Evolutionary conservation across 2,113 vertebrate genomes (phyloP), one percentile per base, ranked within the genome.

Genomic region (Eudorcas thomsonii): DNA sequence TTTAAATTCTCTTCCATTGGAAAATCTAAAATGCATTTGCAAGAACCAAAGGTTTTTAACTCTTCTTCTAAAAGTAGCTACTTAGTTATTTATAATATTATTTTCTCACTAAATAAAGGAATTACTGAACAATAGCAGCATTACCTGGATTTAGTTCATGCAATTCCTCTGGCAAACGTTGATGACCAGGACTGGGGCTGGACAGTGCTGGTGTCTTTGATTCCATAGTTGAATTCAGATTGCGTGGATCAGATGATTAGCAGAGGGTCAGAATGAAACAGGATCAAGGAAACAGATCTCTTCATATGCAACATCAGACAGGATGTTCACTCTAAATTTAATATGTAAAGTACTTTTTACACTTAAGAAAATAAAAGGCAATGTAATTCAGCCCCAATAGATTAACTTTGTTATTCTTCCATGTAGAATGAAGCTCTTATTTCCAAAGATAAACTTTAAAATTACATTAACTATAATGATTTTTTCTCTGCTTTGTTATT

Each of bases 271-370:
- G 80, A 95, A 77, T 90, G 86, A 95, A 77, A 45, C 33, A n/a
- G 93, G 60, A 82, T 50, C 67, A 17, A 82, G 64, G 19, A 80
- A 90, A 62, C 90, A 90, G 45, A 64, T 19, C 54, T 97, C 86
- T 97, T 90, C 74, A 60, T 36, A 62, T 19, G 17, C 26, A 36
- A 21, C 54, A 64, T 25, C 81, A 97, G 36, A 93, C 93, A 96
- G 93, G 97, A 97, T 95, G 93, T 95, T 93, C 57, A 28, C 80
- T 60, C 33, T 86, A 80, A 57, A 33, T 23, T 78, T 87, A 39
- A 74, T 74, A 62, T 11, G 59, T 74, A 94, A 97, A 86, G 28
- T 89, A 50, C 25, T 57, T 48, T 82, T 48, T 64, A 9, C 36
- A 90, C 36, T 74, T 28, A 82, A 89, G 84, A 96, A 88, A 91